These are phyloP conservation scores for Stenchaetothrips biformis DNA, from an alignment of 2,888 invertebrate genomes.

Conservation along the genomic window DNA sequence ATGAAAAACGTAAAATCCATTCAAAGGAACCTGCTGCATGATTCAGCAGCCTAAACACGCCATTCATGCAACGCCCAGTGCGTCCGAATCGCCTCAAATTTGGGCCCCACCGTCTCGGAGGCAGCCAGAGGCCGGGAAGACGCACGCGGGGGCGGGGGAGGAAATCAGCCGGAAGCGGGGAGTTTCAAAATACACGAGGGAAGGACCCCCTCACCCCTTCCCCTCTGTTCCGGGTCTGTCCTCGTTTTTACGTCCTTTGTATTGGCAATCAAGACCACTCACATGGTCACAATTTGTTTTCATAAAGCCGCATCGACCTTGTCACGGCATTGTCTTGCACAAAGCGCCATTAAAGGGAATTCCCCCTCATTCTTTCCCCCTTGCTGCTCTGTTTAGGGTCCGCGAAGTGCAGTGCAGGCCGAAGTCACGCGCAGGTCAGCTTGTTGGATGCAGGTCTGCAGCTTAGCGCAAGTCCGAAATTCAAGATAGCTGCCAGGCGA, in stretches of 20 bases:
- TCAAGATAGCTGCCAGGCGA: neutral
- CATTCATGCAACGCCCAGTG: neutral
- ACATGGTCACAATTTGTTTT: neutral
- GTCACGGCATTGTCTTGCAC: neutral
- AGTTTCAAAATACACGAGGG: neutral
- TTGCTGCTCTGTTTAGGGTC: neutral
- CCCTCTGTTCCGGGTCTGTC: neutral
- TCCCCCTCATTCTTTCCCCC: neutral
- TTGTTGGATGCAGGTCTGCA: neutral
- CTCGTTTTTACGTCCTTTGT: neutral
- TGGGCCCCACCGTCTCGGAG: neutral
- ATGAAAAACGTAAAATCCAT: conserved; percentile 15
- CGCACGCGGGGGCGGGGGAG: neutral
- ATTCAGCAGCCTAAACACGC: conserved; percentile 13
- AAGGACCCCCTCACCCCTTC: neutral
- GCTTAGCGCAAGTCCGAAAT: neutral
- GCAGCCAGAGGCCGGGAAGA: neutral
- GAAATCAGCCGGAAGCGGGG: neutral
- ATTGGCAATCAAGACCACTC: neutral
- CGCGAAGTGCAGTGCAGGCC: neutral
- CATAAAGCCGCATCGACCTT: neutral
- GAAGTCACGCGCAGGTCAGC: neutral
- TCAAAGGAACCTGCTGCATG: conserved; percentile 15
- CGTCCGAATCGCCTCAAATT: neutral
- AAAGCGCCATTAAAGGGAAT: neutral